These are phyloP conservation scores for Cygnus atratus DNA, from an alignment of 2,113 vertebrate genomes.

Conservation along the genomic window DNA sequence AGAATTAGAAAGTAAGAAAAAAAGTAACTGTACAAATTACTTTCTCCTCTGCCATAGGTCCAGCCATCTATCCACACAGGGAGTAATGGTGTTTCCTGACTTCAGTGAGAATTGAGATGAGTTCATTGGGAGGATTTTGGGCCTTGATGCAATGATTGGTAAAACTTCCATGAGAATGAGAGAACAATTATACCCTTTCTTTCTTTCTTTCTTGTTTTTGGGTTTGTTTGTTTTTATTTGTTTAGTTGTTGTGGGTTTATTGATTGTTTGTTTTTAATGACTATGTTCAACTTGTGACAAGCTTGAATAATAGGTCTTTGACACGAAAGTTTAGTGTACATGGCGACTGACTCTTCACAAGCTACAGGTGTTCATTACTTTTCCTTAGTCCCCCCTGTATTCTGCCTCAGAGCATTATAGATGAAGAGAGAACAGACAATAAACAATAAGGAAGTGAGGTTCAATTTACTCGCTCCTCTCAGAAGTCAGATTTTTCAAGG, in stretches of 20 bases:
- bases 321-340: background rate
- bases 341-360: background rate
- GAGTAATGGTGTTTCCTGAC: background rate
- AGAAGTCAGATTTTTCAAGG: background rate
- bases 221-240: too few relatives aligned
- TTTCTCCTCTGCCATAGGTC: background rate
- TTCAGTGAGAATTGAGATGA: background rate
- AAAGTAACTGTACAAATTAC: background rate
- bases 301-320: background rate
- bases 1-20: background rate
- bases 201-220: too few relatives aligned
- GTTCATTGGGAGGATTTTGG: background rate
- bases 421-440: background rate
- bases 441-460: background rate
- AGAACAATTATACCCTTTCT: background rate
- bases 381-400: background rate
- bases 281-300: background rate
- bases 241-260: background rate
- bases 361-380: background rate
- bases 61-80: background rate
- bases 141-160: background rate
- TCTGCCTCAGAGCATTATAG: background rate
- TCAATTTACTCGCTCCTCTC: background rate
- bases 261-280: background rate
- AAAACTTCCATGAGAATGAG: background rate